phyloP scores from a whole-genome alignment of 1,140 invertebrate genomes.

The Dufourea novaeangliae region DNA sequence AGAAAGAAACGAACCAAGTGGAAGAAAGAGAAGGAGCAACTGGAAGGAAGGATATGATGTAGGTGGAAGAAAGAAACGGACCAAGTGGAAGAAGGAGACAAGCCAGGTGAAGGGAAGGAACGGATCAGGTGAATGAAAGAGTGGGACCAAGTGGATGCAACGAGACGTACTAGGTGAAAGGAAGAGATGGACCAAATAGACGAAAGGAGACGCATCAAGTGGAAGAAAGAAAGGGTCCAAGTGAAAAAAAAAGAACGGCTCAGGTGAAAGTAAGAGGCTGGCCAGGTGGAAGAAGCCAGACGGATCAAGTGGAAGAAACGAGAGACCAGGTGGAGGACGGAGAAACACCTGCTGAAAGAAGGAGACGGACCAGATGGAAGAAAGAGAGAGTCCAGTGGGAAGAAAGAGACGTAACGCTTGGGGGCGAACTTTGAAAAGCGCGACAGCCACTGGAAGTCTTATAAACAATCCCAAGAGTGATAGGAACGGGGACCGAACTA shows the following conservation, averaged over 20 bases:
- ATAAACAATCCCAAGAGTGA: constrained; percentile 72
- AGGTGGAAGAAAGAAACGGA: not conserved
- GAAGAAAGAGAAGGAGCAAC: not conserved
- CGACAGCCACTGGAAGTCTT: constrained; percentile 72
- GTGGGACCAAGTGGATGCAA: no score
- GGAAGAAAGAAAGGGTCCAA: no score
- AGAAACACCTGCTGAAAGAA: no score
- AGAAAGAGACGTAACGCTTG: constrained; percentile 3
- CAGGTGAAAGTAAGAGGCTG: no score
- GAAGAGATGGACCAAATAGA: no score
- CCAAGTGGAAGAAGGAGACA: not conserved
- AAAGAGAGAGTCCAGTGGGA: not conserved
- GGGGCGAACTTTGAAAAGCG: constrained; percentile 63
- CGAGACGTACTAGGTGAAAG: not conserved
- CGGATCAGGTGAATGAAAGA: not conserved
- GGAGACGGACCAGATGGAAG: not conserved
- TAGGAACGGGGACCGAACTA: constrained; percentile 59
- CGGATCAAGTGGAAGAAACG: constrained; percentile 1
- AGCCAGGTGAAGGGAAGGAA: not conserved
- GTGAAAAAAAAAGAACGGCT: no score
- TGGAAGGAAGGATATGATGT: no score
- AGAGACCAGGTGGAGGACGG: not conserved
- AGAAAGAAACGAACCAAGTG: no score
- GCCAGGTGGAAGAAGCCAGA: no score
- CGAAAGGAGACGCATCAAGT: not conserved